Evolutionary conservation across 2,797 vertebrate species (phyloP).

Genomic region (Alfaro cultratus): DNA sequence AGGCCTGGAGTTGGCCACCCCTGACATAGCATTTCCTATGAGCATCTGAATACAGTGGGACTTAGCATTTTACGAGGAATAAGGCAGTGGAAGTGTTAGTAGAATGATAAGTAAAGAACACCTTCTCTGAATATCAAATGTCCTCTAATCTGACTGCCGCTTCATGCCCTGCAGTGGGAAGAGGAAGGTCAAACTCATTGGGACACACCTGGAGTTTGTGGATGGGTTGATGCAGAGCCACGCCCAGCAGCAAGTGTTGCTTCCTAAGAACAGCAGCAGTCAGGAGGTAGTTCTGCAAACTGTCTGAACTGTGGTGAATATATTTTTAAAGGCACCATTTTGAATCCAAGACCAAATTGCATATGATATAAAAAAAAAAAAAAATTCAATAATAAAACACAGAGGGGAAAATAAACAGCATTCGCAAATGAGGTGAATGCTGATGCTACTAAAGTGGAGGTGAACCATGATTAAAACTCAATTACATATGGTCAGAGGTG

Average conservation of each 20-base stretch:
- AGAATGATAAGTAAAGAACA: background rate
- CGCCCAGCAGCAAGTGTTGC: background rate
- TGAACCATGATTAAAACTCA: background rate
- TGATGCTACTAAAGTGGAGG: background rate
- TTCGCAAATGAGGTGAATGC: too few species aligned
- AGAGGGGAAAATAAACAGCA: background rate
- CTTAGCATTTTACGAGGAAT: background rate
- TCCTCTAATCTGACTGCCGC: background rate
- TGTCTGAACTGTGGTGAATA: background rate
- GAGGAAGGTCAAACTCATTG: constrained; percentile 81
- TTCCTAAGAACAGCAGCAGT: background rate
- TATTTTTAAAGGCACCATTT: background rate
- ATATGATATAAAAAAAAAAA: background rate
- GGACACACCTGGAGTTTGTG: constrained; percentile 83
- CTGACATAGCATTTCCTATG: background rate
- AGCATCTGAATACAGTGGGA: background rate
- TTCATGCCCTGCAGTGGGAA: constrained; percentile 80
- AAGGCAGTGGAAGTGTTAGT: background rate
- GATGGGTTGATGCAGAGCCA: constrained; percentile 76
- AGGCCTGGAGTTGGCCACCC: too few species aligned
- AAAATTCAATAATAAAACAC: background rate
- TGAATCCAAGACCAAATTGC: background rate
- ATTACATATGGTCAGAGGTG: background rate
- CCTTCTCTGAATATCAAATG: background rate
- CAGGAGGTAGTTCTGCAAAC: constrained; percentile 41